Evolutionary conservation across 2,888 invertebrate species (phyloP).

Genomic region (Teleogryllus oceanicus): DNA sequence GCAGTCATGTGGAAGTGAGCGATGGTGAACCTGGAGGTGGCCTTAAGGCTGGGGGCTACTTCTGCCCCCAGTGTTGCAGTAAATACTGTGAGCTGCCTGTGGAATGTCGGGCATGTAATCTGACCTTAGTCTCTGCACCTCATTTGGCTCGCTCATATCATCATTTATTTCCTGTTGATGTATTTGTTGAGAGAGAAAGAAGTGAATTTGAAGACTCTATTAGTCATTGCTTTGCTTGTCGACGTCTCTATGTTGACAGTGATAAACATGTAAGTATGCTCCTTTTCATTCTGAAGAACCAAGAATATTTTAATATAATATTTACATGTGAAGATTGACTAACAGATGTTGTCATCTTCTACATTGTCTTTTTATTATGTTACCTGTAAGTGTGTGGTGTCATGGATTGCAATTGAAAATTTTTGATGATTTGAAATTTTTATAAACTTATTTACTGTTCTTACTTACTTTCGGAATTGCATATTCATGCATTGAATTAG

Average conservation of each 20-base stretch:
- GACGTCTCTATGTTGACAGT: constrained; percentile 60
- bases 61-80: constrained; percentile 93
- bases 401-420: no score
- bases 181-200: constrained; percentile 66
- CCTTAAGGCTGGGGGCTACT: constrained; percentile 61
- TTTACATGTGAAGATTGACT: no score
- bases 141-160: constrained; percentile 97
- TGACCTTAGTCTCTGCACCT: constrained; percentile 95
- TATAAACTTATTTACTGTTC: no score
- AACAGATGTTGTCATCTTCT: no score
- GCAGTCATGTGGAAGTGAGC: constrained; percentile 70
- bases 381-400: no score
- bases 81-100: constrained; percentile 98
- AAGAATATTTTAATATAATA: no score
- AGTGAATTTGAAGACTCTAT: constrained; percentile 49
- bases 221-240: constrained; percentile 69
- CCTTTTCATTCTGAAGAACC: no score
- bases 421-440: no score
- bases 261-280: constrained; percentile 66
- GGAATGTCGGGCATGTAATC: constrained; percentile 91
- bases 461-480: no score
- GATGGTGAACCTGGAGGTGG: constrained; percentile 49
- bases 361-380: no score
- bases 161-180: constrained; percentile 89
- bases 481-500: no score